These are phyloP conservation scores for Kuschelorhynchus macadamiae DNA, from an alignment of 2,888 invertebrate genomes.

Conservation along the genomic window DNA sequence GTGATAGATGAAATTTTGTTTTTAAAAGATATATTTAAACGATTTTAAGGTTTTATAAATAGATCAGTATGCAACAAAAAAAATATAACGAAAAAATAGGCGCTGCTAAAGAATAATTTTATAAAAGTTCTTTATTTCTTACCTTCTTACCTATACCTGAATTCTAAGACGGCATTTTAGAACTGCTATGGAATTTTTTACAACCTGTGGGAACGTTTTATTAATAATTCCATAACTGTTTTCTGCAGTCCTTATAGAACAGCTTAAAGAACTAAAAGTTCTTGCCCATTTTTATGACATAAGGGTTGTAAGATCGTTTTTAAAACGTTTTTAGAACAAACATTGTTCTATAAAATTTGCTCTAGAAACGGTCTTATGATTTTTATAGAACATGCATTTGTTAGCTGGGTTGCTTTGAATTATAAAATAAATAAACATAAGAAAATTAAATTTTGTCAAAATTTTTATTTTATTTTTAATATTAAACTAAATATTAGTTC, in stretches of 20 bases:
- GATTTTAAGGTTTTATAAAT: too few species aligned
- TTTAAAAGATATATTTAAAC: neutral
- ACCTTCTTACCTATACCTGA: neutral
- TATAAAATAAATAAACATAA: too few species aligned
- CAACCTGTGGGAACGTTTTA: neutral
- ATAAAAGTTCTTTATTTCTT: conserved; percentile 5
- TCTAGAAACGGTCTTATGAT: neutral
- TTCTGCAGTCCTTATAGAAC: neutral
- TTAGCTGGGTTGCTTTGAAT: neutral
- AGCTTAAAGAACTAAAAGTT: neutral
- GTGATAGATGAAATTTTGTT: neutral
- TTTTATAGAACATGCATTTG: neutral
- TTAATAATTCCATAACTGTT: neutral
- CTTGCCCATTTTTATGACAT: neutral
- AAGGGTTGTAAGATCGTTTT: neutral
- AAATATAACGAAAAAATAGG: neutral
- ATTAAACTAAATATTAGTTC: too few species aligned
- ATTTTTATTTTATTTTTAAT: too few species aligned
- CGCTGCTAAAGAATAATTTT: neutral
- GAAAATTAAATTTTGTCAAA: too few species aligned
- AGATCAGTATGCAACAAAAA: too few species aligned
- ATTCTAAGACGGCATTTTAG: conserved; percentile 1
- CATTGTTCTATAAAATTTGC: conserved; percentile 4
- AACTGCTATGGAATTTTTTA: neutral
- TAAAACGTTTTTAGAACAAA: neutral